These are phyloP conservation scores for Dolomedes plantarius DNA, from an alignment of 2,888 invertebrate genomes.

Conservation along the genomic window DNA sequence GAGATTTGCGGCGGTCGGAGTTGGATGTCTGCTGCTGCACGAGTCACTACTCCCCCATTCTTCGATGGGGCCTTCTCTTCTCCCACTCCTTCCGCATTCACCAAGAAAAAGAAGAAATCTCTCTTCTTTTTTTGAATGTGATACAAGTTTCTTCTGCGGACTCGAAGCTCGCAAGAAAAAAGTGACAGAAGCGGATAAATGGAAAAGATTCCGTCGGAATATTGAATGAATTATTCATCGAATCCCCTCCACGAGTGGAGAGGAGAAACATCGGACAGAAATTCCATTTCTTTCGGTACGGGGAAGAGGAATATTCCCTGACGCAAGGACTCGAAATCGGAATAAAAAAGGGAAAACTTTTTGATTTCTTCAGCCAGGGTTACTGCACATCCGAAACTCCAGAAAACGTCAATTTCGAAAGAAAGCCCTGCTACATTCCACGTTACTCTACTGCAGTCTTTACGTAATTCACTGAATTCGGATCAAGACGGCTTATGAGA, in stretches of 20 bases:
- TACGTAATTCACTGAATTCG: not conserved
- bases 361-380: constrained; percentile 64
- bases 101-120: constrained; percentile 18
- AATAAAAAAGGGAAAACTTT: constrained; percentile 52
- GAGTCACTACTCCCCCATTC: constrained; percentile 52
- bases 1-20: constrained; percentile 51
- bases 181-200: constrained; percentile 70
- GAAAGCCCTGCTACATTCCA: not conserved
- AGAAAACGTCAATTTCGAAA: constrained; percentile 16
- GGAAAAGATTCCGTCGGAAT: constrained; percentile 69
- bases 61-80: constrained; percentile 30
- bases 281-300: constrained; percentile 66
- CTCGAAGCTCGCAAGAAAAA: constrained; percentile 50
- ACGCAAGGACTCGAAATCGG: constrained; percentile 36
- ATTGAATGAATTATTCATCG: constrained; percentile 71
- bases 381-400: constrained; percentile 32
- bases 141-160: constrained; percentile 67
- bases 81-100: constrained; percentile 16
- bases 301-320: constrained; percentile 48
- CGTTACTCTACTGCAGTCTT: not conserved
- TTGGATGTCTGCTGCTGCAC: constrained; percentile 20
- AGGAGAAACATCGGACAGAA: constrained; percentile 54
- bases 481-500: not conserved
- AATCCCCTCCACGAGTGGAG: constrained; percentile 43
- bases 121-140: constrained; percentile 63